phyloP scores from a whole-genome alignment of 2,113 vertebrate species.

The Gopherus evgoodei region DNA sequence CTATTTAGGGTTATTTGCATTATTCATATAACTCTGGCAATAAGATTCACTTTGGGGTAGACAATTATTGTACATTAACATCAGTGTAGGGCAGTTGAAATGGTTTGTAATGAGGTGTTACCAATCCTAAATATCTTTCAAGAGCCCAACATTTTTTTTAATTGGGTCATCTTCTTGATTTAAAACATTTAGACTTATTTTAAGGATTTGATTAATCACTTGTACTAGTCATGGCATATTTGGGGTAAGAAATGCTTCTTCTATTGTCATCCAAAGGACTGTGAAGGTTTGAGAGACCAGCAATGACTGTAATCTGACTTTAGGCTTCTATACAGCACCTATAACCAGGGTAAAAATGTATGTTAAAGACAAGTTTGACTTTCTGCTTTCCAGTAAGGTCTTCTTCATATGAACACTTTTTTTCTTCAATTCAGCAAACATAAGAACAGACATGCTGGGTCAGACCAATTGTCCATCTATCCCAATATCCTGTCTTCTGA shows the following conservation, averaged over 20 bases:
- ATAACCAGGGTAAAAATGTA: neutral
- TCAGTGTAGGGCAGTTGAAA: slow-evolving; percentile 68
- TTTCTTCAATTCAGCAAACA: neutral
- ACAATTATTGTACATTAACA: slow-evolving; percentile 75
- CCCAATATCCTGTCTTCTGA: neutral
- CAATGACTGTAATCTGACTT: neutral
- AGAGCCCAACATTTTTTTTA: slow-evolving; percentile 69
- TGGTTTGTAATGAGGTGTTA: slow-evolving; percentile 74
- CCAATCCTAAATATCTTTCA: slow-evolving; percentile 69
- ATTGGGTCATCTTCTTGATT: slow-evolving; percentile 35
- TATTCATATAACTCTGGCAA: slow-evolving; percentile 66
- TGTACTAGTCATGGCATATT: neutral
- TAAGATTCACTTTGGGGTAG: slow-evolving; percentile 60
- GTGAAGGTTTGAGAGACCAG: neutral
- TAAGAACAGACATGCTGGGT: neutral
- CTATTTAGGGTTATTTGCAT: slow-evolving; percentile 66
- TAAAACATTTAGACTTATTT: slow-evolving; percentile 39
- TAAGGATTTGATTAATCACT: slow-evolving; percentile 32
- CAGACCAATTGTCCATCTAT: neutral
- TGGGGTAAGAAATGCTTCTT: neutral
- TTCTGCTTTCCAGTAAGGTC: neutral
- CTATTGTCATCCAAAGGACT: neutral
- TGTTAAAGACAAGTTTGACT: neutral
- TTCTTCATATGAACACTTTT: neutral
- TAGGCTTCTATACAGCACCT: neutral